Conservation (phyloP, 2,797 vertebrate genomes). For the Cyprinodon diabolis region DNA sequence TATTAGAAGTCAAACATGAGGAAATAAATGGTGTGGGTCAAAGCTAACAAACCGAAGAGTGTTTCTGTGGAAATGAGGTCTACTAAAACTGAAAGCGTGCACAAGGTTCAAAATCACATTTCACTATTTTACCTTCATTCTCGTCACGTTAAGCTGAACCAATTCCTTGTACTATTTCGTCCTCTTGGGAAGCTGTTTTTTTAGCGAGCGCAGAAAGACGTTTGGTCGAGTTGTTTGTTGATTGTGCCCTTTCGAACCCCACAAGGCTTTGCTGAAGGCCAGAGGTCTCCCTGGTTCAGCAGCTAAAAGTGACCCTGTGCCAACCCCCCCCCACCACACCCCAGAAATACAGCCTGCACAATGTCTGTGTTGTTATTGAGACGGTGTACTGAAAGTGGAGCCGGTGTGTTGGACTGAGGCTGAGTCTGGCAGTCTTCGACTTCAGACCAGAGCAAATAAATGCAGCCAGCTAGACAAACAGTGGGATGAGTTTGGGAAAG, state of each 20-base stretch:
- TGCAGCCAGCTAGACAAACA: conserved; percentile 78
- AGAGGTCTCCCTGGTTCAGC: conserved; percentile 64
- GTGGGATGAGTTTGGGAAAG: conserved; percentile 53
- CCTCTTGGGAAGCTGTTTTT: conserved; percentile 58
- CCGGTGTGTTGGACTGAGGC: conserved; percentile 51
- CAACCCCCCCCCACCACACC: conserved; percentile 37
- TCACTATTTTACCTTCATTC: conserved; percentile 52
- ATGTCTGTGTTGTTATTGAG: conserved; percentile 60
- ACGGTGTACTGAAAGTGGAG: conserved; percentile 59
- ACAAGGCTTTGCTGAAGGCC: conserved; percentile 55
- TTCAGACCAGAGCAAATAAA: conserved; percentile 74
- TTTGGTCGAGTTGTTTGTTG: conserved; percentile 71
- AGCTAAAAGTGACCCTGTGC: conserved; percentile 63
- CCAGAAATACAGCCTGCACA: conserved; percentile 68
- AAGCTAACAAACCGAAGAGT: conserved; percentile 47
- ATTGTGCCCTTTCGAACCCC: conserved; percentile 43
- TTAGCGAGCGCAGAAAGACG: conserved; percentile 60
- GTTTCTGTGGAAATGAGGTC: conserved; percentile 50
- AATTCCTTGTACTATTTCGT: conserved; percentile 54
- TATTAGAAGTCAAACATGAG: conserved; percentile 55
- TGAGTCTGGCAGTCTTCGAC: conserved; percentile 68
- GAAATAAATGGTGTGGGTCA: conserved; percentile 36
- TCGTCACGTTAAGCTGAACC: conserved; percentile 58
- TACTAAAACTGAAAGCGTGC: conserved; percentile 47
- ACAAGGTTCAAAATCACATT: conserved; percentile 44